Evolutionary conservation across 2,797 vertebrate species (phyloP).

Genomic region (Pseudochirops corinnae): DNA sequence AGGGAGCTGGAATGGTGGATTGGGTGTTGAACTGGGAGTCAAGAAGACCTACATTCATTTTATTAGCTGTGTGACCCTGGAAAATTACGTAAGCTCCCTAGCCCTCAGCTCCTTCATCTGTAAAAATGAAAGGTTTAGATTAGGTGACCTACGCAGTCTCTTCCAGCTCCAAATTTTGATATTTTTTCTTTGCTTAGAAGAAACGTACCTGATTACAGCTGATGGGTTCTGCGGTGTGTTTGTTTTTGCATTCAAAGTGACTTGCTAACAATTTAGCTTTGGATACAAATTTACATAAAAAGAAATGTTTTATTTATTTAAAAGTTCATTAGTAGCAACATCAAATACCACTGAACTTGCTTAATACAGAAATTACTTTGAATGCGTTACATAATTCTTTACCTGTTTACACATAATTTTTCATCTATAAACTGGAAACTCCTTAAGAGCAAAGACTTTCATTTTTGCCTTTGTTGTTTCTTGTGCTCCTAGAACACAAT

Average conservation of each 20-base stretch:
- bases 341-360: not conserved
- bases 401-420: not conserved
- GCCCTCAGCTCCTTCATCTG: not conserved
- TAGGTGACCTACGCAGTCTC: not conserved
- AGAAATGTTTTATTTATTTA: not conserved
- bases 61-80: not conserved
- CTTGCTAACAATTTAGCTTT: conserved; percentile 36
- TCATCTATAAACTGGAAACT: not conserved
- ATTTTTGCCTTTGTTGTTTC: not conserved
- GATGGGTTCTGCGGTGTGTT: conserved; percentile 36
- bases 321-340: not conserved
- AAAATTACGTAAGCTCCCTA: not conserved
- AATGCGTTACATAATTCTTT: not conserved
- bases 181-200: not conserved
- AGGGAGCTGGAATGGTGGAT: not conserved
- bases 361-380: not conserved
- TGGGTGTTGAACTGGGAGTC: not conserved
- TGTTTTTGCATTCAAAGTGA: not conserved
- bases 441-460: not conserved
- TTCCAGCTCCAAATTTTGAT: not conserved
- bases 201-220: conserved; percentile 10
- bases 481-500: not conserved
- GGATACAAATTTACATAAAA: conserved; percentile 27
- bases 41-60: not conserved
- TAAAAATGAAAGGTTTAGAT: not conserved